Evolutionary conservation across 2,888 invertebrate genomes (phyloP).

Genomic region (Nemurella pictetii): DNA sequence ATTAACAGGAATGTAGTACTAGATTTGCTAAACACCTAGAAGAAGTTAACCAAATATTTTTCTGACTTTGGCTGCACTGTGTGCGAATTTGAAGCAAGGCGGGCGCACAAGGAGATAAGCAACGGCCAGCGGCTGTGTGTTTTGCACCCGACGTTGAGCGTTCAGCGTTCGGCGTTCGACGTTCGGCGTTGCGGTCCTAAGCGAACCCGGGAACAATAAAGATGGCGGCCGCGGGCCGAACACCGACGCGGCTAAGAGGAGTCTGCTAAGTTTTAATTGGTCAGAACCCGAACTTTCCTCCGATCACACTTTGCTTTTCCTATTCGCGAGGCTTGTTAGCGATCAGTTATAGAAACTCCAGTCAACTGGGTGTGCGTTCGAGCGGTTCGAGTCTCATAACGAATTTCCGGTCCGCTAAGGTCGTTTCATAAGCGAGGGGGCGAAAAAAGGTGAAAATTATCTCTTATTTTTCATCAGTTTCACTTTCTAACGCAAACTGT

Average conservation of each 20-base stretch:
- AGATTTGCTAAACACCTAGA: no score
- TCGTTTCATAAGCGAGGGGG: neutral
- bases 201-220: neutral
- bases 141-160: no score
- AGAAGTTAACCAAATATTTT: no score
- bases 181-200: no score
- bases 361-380: neutral
- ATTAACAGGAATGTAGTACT: no score
- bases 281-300: constrained; percentile 8
- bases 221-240: neutral
- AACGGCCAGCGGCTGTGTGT: no score
- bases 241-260: neutral
- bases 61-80: no score
- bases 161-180: no score
- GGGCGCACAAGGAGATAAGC: no score
- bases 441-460: neutral
- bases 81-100: no score
- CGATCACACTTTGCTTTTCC: constrained; percentile 2
- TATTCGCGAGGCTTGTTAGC: constrained; percentile 5
- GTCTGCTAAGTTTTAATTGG: constrained; percentile 34
- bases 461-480: neutral
- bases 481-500: neutral
- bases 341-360: constrained; percentile 11
- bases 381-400: neutral
- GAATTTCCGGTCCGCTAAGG: neutral